Conservation (phyloP, 2,113 vertebrate genomes). For the Eulemur rufifrons region DNA sequence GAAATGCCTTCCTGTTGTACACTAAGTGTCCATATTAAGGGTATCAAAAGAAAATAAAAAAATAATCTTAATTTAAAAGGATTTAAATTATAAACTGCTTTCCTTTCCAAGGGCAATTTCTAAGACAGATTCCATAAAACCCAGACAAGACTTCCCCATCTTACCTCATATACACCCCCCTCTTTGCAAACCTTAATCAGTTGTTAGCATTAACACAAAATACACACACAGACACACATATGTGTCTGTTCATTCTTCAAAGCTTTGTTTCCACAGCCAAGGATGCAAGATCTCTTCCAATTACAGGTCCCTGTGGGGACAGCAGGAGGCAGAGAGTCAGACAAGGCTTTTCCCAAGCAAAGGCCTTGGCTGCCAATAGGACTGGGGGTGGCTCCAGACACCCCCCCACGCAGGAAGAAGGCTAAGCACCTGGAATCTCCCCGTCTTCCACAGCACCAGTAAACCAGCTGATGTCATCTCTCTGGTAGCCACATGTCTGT, state of each 20-base stretch:
- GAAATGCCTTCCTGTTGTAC: neutral
- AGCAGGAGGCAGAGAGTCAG: constrained; percentile 44
- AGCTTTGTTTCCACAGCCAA: constrained; percentile 57
- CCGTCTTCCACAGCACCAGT: constrained; percentile 16
- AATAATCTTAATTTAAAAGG: constrained; percentile 23
- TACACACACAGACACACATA: neutral
- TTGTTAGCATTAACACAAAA: constrained; percentile 28
- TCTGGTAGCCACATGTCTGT: constrained; percentile 60
- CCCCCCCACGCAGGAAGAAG: constrained; percentile 35
- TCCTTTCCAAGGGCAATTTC: constrained; percentile 21
- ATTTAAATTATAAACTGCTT: constrained; percentile 43
- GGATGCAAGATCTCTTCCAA: constrained; percentile 45
- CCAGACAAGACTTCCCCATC: neutral
- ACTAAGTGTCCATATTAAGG: neutral
- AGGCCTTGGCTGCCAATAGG: neutral
- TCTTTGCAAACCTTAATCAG: neutral
- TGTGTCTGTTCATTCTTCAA: constrained; percentile 6
- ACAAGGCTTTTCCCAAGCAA: constrained; percentile 21
- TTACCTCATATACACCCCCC: neutral
- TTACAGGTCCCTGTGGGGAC: constrained; percentile 32
- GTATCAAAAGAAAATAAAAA: constrained; percentile 24
- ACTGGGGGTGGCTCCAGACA: constrained; percentile 36
- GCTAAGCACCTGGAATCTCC: constrained; percentile 68
- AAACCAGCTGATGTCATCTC: constrained; percentile 65
- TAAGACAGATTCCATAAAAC: neutral